Evolutionary conservation across 2,888 invertebrate genomes (phyloP).

Genomic region (Perithous albicinctus): DNA sequence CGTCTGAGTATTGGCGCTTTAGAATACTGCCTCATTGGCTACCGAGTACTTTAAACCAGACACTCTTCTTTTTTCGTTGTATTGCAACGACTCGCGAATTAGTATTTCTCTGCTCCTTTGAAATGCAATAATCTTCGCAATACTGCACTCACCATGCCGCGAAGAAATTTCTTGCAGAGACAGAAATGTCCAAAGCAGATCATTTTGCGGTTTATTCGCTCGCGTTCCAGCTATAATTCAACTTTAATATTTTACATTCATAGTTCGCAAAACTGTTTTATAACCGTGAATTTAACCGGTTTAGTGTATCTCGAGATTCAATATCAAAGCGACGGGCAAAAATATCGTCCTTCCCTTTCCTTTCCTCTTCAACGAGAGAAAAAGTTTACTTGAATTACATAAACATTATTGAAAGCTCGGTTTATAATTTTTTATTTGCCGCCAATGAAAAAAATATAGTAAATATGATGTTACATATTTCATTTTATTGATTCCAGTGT

Average conservation of each 20-base stretch:
- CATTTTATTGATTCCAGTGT: too few relatives aligned
- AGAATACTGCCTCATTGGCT: constrained; percentile 36
- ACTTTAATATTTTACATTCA: constrained; percentile 16
- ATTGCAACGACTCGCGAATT: constrained; percentile 53
- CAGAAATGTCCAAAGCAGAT: not conserved
- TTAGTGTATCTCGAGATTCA: not conserved
- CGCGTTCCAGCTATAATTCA: constrained; percentile 33
- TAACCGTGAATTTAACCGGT: constrained; percentile 20
- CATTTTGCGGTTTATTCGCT: constrained; percentile 10
- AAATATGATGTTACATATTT: too few relatives aligned
- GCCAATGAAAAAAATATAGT: too few relatives aligned
- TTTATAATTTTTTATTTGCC: too few relatives aligned
- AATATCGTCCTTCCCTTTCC: constrained; percentile 9
- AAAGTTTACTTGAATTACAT: too few relatives aligned
- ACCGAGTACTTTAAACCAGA: constrained; percentile 36
- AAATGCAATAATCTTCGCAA: constrained; percentile 43
- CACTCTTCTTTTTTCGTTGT: constrained; percentile 1
- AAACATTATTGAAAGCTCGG: too few relatives aligned
- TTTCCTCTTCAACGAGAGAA: too few relatives aligned
- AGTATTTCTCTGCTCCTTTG: constrained; percentile 51
- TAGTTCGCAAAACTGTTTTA: constrained; percentile 34
- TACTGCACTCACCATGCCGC: constrained; percentile 33
- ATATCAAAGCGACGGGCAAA: not conserved
- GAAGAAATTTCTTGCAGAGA: constrained; percentile 25
- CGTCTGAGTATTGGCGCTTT: constrained; percentile 10